phyloP scores from a whole-genome alignment of 92 coral and sea anemone genomes.

The Porites lobata region DNA sequence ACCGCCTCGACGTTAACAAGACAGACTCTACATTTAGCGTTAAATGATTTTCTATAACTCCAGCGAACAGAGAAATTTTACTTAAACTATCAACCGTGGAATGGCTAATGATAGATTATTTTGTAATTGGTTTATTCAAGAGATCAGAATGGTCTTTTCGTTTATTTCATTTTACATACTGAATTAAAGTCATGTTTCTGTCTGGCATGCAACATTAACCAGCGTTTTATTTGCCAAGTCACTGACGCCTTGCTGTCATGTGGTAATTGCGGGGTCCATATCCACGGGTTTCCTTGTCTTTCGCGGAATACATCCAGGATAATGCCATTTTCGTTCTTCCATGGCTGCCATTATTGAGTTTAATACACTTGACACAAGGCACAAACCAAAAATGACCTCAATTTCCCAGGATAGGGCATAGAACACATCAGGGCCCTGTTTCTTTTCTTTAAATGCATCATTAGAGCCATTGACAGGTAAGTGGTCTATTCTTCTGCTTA shows the following conservation, averaged over 20 bases:
- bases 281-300: background rate
- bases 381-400: slow-evolving; percentile 9
- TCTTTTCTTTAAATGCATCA: background rate
- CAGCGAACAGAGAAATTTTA: too few relatives aligned
- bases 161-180: too few relatives aligned
- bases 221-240: background rate
- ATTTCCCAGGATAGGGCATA: background rate
- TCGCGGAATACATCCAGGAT: slow-evolving; percentile 16
- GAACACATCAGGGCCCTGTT: background rate
- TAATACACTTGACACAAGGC: slow-evolving; percentile 52
- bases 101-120: too few relatives aligned
- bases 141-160: too few relatives aligned
- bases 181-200: background rate
- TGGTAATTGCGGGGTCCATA: background rate
- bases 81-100: too few relatives aligned
- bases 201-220: background rate
- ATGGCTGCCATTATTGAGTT: slow-evolving; percentile 38
- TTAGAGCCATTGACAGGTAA: background rate
- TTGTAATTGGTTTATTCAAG: too few relatives aligned
- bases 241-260: background rate
- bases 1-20: too few relatives aligned
- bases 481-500: background rate
- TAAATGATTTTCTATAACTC: too few relatives aligned
- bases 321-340: slow-evolving; percentile 32
- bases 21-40: too few relatives aligned